Evolutionary conservation across 2,888 invertebrate species (phyloP).

Genomic region (Electrophaes corylata): DNA sequence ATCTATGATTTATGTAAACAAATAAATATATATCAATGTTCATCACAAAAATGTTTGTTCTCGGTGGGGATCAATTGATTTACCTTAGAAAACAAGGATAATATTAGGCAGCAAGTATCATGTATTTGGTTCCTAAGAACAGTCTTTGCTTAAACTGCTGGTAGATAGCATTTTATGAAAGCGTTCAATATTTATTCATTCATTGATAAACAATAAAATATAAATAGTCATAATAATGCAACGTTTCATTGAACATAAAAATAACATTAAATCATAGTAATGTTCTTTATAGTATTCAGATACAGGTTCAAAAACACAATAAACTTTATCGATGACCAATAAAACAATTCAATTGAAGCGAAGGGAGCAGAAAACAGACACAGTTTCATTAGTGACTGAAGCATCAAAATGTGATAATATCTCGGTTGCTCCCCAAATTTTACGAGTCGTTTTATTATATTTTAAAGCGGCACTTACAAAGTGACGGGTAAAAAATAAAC

Average conservation of each 20-base stretch:
- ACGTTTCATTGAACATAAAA: slow-evolving; percentile 28
- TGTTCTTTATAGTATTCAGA: slow-evolving; percentile 21
- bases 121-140: too few relatives aligned
- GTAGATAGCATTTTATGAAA: neutral
- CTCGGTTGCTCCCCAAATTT: slow-evolving; percentile 26
- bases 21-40: too few relatives aligned
- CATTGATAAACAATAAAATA: slow-evolving; percentile 6
- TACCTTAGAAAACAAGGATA: too few relatives aligned
- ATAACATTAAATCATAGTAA: slow-evolving; percentile 26
- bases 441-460: slow-evolving; percentile 30
- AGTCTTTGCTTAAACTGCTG: neutral
- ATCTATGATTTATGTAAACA: too few relatives aligned
- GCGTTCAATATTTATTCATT: neutral
- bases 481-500: slow-evolving; percentile 44
- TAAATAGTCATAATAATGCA: slow-evolving; percentile 6
- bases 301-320: slow-evolving; percentile 38
- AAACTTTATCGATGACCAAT: slow-evolving; percentile 43
- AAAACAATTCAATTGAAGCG: slow-evolving; percentile 50
- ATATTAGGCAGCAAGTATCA: too few relatives aligned
- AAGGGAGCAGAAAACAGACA: slow-evolving; percentile 19
- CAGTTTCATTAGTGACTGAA: slow-evolving; percentile 21
- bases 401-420: slow-evolving; percentile 29
- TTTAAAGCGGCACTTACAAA: slow-evolving; percentile 47
- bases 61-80: too few relatives aligned
- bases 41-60: too few relatives aligned